Evolutionary conservation across 2,113 vertebrate species (phyloP), one percentile per base, ranked within the genome.

Genomic region (Thamnophis sirtalis): DNA sequence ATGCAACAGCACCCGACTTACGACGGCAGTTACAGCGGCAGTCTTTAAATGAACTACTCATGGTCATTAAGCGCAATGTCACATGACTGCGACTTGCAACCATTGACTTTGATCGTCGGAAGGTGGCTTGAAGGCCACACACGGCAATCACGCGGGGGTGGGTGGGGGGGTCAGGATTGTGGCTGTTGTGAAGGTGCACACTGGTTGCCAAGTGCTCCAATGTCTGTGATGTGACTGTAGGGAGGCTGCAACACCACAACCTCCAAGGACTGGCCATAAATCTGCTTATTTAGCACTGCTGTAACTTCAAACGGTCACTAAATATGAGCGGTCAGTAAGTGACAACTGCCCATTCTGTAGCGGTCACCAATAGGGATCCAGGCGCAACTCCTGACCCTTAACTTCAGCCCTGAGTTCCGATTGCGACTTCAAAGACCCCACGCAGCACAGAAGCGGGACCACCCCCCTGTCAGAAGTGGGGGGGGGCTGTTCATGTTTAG

Each of bases 71-170:
- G 60, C 10, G 5, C 10, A 28, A n/a, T n/a, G 60, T n/a, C n/a
- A 8, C n/a, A 19, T 80, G n/a, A 19, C 5, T 19, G 33, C 5
- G 5, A 38, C 68, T 38, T 38, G 6, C 6, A 38, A 80, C 33
- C 33, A 19, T 19, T 80, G 33, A 38, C 17, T 80, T 73, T 43
- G 73, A 15, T 19, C 9, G 17, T 43, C 3, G 1, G 33, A 80
- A 43, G 7, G 33, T 3, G 17, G 17, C 73, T 9, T 21, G 33
- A 80, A 43, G 73, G 17, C 33, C 3, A 21, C 17, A 80, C 9
- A 21, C 0, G 0, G 2, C 17, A 80, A 80, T 9, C 33, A 19
- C 1, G 6, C 4, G 63, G 28, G 10, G 4, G 4, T 0, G 10
- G n/a, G n/a, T n/a, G n/a, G 63, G 15, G 5, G 1, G 4, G 5